These are phyloP conservation scores for Caenorhabditis sp. DNA, from an alignment of 2,888 invertebrate species.

Conservation along the genomic window DNA sequence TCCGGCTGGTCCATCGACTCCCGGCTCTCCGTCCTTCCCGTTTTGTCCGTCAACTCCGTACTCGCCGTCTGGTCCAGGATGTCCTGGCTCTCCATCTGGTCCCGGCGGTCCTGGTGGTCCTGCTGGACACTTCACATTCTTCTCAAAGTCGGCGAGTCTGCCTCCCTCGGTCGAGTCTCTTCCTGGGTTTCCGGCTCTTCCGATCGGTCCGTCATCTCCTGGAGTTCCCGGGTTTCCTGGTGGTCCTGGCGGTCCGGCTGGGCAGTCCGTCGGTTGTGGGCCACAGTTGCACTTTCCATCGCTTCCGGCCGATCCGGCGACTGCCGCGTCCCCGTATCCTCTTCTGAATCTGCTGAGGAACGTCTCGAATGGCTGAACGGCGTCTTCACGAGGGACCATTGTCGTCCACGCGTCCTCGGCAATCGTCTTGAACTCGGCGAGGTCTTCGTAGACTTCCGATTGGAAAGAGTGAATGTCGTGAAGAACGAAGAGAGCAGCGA, in stretches of 20 bases:
- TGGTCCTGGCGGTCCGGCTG: slow-evolving; percentile 54
- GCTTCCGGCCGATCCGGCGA: slow-evolving; percentile 23
- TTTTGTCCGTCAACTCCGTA: slow-evolving; percentile 43
- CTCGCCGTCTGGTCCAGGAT: slow-evolving; percentile 52
- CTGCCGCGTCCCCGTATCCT: slow-evolving; percentile 39
- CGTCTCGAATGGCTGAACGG: slow-evolving; percentile 32
- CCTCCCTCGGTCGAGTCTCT: slow-evolving; percentile 28
- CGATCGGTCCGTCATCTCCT: slow-evolving; percentile 51
- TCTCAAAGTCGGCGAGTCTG: slow-evolving; percentile 47
- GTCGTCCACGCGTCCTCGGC: slow-evolving; percentile 53
- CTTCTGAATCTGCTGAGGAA: slow-evolving; percentile 35
- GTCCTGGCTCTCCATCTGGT: slow-evolving; percentile 52
- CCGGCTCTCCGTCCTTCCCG: slow-evolving; percentile 50
- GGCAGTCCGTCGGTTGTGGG: slow-evolving; percentile 45
- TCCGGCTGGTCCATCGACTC: slow-evolving; percentile 44
- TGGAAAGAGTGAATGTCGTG: slow-evolving; percentile 58
- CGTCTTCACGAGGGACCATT: slow-evolving; percentile 45
- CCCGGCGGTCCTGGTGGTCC: slow-evolving; percentile 59
- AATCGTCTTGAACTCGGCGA: slow-evolving; percentile 53
- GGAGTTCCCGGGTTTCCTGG: slow-evolving; percentile 50
- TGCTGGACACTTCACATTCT: slow-evolving; percentile 52
- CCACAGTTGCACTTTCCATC: slow-evolving; percentile 52
- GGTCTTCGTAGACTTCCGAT: slow-evolving; percentile 44
- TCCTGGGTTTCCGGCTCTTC: slow-evolving; percentile 53
- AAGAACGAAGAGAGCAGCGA: slow-evolving; percentile 51